Conservation (phyloP, 2,113 vertebrate species). For the Irena cyanogastra region DNA sequence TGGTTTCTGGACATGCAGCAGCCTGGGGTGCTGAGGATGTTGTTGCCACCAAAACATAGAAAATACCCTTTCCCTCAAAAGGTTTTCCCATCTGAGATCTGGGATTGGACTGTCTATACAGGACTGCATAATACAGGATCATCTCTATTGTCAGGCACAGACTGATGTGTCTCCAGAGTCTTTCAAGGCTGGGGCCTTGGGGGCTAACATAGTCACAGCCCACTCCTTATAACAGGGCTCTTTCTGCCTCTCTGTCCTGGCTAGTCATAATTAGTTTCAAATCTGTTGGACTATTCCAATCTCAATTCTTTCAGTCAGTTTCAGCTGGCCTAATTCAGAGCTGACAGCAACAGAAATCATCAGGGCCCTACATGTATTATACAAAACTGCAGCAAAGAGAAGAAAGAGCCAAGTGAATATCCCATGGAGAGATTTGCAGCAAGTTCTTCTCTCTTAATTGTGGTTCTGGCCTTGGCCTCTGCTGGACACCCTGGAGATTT, state of each 20-base stretch:
- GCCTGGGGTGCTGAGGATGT: background rate
- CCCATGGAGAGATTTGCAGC: background rate
- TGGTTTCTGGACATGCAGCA: background rate
- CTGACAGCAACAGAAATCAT: background rate
- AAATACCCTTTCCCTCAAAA: background rate
- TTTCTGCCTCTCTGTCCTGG: background rate
- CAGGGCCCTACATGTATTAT: background rate
- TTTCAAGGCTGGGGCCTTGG: background rate
- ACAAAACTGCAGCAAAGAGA: background rate
- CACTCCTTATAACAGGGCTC: background rate
- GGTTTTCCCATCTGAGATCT: background rate
- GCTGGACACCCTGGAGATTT: background rate
- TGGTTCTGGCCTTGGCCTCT: background rate
- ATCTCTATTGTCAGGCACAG: background rate
- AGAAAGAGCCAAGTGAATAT: background rate
- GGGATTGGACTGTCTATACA: background rate
- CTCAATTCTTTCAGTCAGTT: background rate
- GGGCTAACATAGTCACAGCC: background rate
- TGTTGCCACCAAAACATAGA: background rate
- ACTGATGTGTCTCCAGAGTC: background rate
- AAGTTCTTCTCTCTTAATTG: background rate
- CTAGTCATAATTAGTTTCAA: background rate
- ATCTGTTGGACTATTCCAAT: background rate
- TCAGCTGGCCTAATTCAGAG: background rate
- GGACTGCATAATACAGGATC: background rate